These are phyloP conservation scores for Tachina grossa DNA, from an alignment of 2,888 invertebrate genomes.

Conservation along the genomic window DNA sequence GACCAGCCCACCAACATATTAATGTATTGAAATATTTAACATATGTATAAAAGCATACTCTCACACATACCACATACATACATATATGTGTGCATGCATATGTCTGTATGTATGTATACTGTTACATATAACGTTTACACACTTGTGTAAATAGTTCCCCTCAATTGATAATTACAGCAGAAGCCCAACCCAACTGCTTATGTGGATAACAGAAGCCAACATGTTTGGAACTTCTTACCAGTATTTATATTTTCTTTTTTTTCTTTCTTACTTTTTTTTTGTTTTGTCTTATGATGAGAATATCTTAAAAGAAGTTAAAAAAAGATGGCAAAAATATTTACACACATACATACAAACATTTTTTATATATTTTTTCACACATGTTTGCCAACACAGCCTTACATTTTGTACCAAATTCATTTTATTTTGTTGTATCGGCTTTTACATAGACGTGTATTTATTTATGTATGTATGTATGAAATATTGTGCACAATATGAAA, in stretches of 20 bases:
- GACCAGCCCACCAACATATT: slow-evolving; percentile 69
- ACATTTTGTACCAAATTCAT: slow-evolving; percentile 36
- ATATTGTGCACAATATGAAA: background rate
- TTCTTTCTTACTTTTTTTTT: slow-evolving; percentile 10
- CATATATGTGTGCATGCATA: background rate
- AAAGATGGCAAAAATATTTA: slow-evolving; percentile 45
- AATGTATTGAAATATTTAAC: slow-evolving; percentile 25
- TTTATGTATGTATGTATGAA: background rate
- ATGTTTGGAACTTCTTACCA: slow-evolving; percentile 44
- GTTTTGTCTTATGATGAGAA: slow-evolving; percentile 44
- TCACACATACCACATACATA: background rate
- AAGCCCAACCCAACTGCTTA: slow-evolving; percentile 71
- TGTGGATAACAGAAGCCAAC: slow-evolving; percentile 67
- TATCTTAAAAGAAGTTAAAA: slow-evolving; percentile 38
- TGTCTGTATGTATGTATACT: background rate
- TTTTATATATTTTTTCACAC: slow-evolving; percentile 14
- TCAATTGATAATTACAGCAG: slow-evolving; percentile 68
- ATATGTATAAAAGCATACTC: slow-evolving; percentile 24
- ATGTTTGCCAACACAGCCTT: slow-evolving; percentile 41
- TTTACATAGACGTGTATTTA: slow-evolving; percentile 37
- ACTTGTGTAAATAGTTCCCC: slow-evolving; percentile 59
- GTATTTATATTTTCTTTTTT: slow-evolving; percentile 28
- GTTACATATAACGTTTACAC: slow-evolving; percentile 23
- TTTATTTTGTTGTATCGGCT: slow-evolving; percentile 9
- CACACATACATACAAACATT: slow-evolving; percentile 38